These are phyloP conservation scores for Gambusia yucatana DNA, from an alignment of 2,797 vertebrate species.

Conservation along the genomic window DNA sequence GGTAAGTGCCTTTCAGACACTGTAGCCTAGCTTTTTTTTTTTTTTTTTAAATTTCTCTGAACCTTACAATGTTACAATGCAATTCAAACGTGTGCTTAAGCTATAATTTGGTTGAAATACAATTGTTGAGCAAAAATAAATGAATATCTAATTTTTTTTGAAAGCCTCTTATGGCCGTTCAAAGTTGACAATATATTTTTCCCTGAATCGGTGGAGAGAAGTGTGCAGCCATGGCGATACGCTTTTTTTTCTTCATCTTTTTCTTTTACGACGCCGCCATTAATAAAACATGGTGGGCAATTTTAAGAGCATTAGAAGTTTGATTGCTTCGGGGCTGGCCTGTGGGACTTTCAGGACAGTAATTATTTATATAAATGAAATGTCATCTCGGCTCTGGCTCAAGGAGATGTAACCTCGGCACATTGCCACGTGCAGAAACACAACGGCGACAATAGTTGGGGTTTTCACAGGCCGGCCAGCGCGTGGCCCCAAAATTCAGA, in stretches of 20 bases:
- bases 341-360: conserved; percentile 78
- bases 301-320: conserved; percentile 85
- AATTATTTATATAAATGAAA: conserved; percentile 86
- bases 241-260: background rate
- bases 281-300: conserved; percentile 81
- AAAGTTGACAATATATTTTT: conserved; percentile 61
- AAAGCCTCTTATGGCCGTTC: conserved; percentile 47
- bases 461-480: conserved; percentile 44
- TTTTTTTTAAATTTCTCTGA: background rate
- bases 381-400: conserved; percentile 83
- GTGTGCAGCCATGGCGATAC: conserved; percentile 62
- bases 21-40: conserved; percentile 6
- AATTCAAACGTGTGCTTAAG: conserved; percentile 6
- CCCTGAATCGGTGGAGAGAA: conserved; percentile 57
- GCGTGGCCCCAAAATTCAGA: conserved; percentile 54
- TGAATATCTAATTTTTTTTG: background rate
- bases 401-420: conserved; percentile 73
- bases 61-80: background rate
- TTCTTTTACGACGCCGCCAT: conserved; percentile 67
- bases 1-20: conserved; percentile 33
- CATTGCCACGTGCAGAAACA: conserved; percentile 56
- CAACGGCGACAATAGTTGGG: conserved; percentile 48
- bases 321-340: conserved; percentile 81
- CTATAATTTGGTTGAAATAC: conserved; percentile 52
- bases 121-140: conserved; percentile 42